Base-by-base conservation (phyloP, 2,113 vertebrate species). In the Petrocephalus microphthalmus region DNA sequence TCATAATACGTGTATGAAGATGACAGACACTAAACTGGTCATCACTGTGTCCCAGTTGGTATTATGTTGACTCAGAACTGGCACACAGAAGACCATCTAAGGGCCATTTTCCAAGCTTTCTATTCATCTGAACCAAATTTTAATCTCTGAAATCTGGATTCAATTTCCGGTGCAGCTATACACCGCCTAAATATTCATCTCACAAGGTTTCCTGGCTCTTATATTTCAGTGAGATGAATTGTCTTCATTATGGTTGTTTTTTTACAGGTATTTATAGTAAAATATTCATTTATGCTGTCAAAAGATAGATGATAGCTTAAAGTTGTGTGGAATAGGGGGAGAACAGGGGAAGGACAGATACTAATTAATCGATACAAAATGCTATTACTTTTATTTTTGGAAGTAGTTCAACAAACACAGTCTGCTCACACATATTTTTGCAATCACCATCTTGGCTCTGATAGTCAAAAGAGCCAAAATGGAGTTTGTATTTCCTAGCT, bases 131-230 rank as follows among this genome's bases (percentile, higher is more conserved):
- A 49, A 71, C 49, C 45, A 37, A 67, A 67, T 67, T 53, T 87
- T 67, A 51, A 71, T 87, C 57, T 33, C 84, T 10, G 5, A 86
- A 86, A 86, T 86, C 85, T 60, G 25, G 33, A 64, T 86, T 86
- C 54, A 86, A 86, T 86, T 86, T 86, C 85, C 85, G 60, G 53
- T 29, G 81, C 88, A 17, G 52, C 51, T 25, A 53, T 37, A 20
- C 17, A 85, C 22, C 29, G 22, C 49, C 51, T 84, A 89, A 78
- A 74, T 37, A 85, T 85, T 86, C 82, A 60, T n/a, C 19, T 60
- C 29, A 42, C 13, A 19, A 74, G 33, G 53, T 45, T 86, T 64
- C 51, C 85, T 85, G 51, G 37, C 37, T 37, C 11, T 85, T n/a
- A 86, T 60, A 20, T 45, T 60, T 54, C 84, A 33, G 52, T 47